Evolutionary conservation across 2,888 invertebrate species (phyloP).

Genomic region (Charanyca ferruginea): DNA sequence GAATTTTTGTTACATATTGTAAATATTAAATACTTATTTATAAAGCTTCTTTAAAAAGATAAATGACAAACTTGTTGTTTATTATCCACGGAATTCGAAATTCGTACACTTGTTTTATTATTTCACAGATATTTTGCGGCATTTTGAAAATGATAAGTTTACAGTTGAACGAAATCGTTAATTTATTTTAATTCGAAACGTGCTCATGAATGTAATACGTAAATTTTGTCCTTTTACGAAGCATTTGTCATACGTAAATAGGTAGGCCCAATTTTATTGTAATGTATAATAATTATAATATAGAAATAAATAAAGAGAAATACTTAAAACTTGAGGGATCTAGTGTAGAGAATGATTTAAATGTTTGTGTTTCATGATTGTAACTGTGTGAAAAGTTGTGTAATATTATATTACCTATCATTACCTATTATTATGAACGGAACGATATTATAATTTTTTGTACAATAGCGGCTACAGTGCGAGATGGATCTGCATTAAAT

Average conservation of each 20-base stretch:
- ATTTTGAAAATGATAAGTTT: slow-evolving; percentile 76
- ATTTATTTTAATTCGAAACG: slow-evolving; percentile 83
- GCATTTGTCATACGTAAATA: slow-evolving; percentile 90
- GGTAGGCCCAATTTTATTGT: slow-evolving; percentile 90
- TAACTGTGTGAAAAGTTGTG: slow-evolving; percentile 88
- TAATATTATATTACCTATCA: slow-evolving; percentile 86
- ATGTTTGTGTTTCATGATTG: slow-evolving; percentile 90
- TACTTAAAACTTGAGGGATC: slow-evolving; percentile 87
- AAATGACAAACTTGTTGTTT: slow-evolving; percentile 57
- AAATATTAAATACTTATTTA: slow-evolving; percentile 83
- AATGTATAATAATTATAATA: slow-evolving; percentile 88
- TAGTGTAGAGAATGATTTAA: slow-evolving; percentile 86
- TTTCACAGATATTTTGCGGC: slow-evolving; percentile 75
- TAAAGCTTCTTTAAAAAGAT: slow-evolving; percentile 69
- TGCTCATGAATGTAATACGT: slow-evolving; percentile 88
- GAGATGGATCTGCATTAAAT: slow-evolving; percentile 90
- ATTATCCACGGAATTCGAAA: slow-evolving; percentile 72
- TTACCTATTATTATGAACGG: slow-evolving; percentile 80
- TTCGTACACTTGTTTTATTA: slow-evolving; percentile 81
- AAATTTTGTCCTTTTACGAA: slow-evolving; percentile 84
- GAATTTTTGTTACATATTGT: slow-evolving; percentile 83
- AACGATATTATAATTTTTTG: slow-evolving; percentile 89
- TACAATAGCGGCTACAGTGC: slow-evolving; percentile 90
- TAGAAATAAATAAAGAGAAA: slow-evolving; percentile 85
- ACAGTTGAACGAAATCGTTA: slow-evolving; percentile 76